Conservation (phyloP, 2,797 vertebrate species). For the Naso thynnoides region DNA sequence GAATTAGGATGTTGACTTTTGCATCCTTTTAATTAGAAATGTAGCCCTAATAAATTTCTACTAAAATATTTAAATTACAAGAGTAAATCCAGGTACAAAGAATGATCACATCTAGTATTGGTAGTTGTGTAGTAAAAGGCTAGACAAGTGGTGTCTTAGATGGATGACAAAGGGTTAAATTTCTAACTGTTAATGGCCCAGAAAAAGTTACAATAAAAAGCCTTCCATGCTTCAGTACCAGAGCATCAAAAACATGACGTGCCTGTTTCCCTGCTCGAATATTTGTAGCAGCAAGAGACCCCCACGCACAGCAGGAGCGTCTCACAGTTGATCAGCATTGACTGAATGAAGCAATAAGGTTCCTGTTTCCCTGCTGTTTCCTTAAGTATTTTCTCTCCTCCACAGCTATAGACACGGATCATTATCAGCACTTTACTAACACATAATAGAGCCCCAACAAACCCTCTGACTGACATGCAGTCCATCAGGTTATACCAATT, state of each 20-base stretch:
- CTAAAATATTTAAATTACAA: not conserved
- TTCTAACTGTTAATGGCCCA: not conserved
- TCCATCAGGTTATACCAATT: conserved; percentile 62
- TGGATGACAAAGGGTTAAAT: not conserved
- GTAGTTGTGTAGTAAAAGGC: not conserved
- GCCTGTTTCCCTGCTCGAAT: not conserved
- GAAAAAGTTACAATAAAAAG: not conserved
- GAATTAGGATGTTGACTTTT: conserved; percentile 6
- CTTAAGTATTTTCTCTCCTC: not conserved
- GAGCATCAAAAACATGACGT: not conserved
- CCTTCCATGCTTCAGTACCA: not conserved
- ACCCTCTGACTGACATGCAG: conserved; percentile 35
- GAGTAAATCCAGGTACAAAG: not conserved
- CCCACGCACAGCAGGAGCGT: not conserved
- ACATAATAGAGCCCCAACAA: conserved; percentile 32
- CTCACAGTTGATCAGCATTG: conserved; percentile 1
- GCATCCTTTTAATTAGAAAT: not conserved
- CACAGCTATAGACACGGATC: conserved; percentile 14
- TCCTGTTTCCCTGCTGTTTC: not conserved
- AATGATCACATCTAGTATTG: not conserved
- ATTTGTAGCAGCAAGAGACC: not conserved
- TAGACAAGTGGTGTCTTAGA: not conserved
- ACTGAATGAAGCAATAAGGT: not conserved
- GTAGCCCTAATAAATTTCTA: not conserved
- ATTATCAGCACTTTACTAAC: conserved; percentile 37